Conservation (phyloP, 1,140 invertebrate species). For the Diprion similis region DNA sequence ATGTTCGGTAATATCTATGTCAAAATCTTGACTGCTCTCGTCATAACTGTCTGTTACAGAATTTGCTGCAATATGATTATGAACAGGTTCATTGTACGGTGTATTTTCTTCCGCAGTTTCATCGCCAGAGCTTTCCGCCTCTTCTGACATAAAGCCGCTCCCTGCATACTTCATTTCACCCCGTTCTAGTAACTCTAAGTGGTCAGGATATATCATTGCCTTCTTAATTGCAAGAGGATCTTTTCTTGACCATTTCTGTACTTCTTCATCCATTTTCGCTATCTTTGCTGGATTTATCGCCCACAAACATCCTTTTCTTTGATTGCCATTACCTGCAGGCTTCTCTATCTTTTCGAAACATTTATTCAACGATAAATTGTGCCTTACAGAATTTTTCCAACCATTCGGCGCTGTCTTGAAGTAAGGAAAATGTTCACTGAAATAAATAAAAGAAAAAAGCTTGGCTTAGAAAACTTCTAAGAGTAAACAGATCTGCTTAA, state of each 20-base stretch:
- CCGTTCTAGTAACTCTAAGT: constrained; percentile 79
- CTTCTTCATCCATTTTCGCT: constrained; percentile 96
- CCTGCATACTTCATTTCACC: constrained; percentile 83
- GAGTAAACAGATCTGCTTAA: neutral
- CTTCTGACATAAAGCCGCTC: constrained; percentile 61
- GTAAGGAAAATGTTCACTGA: constrained; percentile 96
- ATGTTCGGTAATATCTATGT: constrained; percentile 56
- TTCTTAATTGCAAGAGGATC: constrained; percentile 85
- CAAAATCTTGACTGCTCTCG: constrained; percentile 67
- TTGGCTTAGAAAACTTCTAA: neutral
- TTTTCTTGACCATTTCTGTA: constrained; percentile 95
- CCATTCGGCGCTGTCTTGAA: constrained; percentile 97
- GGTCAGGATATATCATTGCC: constrained; percentile 91
- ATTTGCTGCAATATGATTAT: constrained; percentile 56
- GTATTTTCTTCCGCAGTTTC: constrained; percentile 60
- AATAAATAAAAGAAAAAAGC: constrained; percentile 48
- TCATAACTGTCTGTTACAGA: constrained; percentile 64
- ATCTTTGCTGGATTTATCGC: constrained; percentile 95
- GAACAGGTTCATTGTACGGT: constrained; percentile 58
- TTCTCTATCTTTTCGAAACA: constrained; percentile 98
- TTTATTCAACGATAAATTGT: constrained; percentile 96
- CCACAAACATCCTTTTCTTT: constrained; percentile 92
- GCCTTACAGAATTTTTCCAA: constrained; percentile 97
- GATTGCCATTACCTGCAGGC: constrained; percentile 79
- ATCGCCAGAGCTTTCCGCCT: constrained; percentile 52